phyloP scores from a whole-genome alignment of 2,113 vertebrate genomes.

The Ptilorrhoa leucosticta region DNA sequence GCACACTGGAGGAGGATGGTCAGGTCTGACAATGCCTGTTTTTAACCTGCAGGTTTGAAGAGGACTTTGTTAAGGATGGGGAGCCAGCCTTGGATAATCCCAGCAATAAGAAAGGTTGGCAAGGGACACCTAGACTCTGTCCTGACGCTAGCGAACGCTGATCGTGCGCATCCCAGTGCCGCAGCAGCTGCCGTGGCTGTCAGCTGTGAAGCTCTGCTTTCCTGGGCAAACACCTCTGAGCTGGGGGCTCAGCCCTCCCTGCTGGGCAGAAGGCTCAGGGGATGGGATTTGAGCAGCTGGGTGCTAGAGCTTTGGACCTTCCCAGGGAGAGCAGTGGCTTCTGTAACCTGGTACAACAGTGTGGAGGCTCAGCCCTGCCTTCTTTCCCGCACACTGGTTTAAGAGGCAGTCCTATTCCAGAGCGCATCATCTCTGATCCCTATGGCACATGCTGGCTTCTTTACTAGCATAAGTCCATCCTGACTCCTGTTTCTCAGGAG shows the following conservation, averaged over 20 bases:
- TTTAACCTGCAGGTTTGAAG: constrained; percentile 71
- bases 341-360: background rate
- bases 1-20: background rate
- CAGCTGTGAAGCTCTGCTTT: constrained; percentile 6
- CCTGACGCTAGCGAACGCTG: constrained; percentile 2
- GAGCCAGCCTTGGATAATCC: constrained; percentile 66
- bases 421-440: constrained; percentile 32
- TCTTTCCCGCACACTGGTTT: background rate
- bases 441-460: constrained; percentile 24
- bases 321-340: constrained; percentile 33
- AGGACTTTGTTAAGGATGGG: constrained; percentile 68
- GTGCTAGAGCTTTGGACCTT: constrained; percentile 30
- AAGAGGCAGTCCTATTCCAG: constrained; percentile 46
- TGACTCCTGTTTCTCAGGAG: constrained; percentile 31
- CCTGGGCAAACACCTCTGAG: background rate
- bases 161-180: background rate
- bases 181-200: background rate
- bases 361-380: background rate
- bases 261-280: constrained; percentile 27
- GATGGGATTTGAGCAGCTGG: constrained; percentile 19
- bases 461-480: constrained; percentile 9
- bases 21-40: constrained; percentile 52
- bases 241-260: constrained; percentile 17
- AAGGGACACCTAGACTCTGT: constrained; percentile 48
- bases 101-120: constrained; percentile 71